Base-by-base conservation (phyloP, 2,888 invertebrate genomes). In the Cerceris ruficornis region DNA sequence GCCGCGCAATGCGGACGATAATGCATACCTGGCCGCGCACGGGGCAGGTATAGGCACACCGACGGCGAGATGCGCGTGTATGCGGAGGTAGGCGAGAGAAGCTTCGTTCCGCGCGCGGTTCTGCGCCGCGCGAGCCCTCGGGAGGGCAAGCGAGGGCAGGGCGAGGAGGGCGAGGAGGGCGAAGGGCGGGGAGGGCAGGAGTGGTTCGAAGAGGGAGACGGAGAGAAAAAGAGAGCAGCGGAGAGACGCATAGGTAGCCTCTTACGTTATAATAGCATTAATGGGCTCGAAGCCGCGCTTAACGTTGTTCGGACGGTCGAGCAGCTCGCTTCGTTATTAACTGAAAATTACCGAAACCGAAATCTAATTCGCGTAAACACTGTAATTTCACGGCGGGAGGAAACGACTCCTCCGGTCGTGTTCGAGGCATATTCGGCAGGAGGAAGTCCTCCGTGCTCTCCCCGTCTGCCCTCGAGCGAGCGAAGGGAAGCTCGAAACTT, bases 311-410 rank as follows among this genome's bases (percentile, higher is more conserved):
- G 86, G 72, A 77, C 79, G 52, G 83, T 66, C 59, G 77, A 71
- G 64, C 75, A 69, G 83, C 81, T 83, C 83, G 75, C 81, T 86
- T 84, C 87, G 90, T 90, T 90, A 91, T 91, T 90, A 90, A 89
- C 90, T 88, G 89, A 91, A 91, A 91, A 91, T 91, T 91, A 90
- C 90, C 91, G 89, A 91, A 91, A 90, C 89, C 91, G 80, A 90
- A 91, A 91, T 91, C 90, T 90, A 91, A 91, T 90, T 91, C 91
- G 86, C 88, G 90, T 90, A 91, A 91, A 91, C 87, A 90, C 91
- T 87, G 89, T 89, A 90, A 91, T 91, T 86, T 86, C 74, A 79
- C 75, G 75, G 80, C 76, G 83, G 79, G 74, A 69, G 77, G 77
- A 74, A 78, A 69, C 78, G 69, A 67, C 73, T 64, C 62, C 50